Evolutionary conservation across 2,888 invertebrate genomes (phyloP).

Genomic region (Drosophila ezoana): DNA sequence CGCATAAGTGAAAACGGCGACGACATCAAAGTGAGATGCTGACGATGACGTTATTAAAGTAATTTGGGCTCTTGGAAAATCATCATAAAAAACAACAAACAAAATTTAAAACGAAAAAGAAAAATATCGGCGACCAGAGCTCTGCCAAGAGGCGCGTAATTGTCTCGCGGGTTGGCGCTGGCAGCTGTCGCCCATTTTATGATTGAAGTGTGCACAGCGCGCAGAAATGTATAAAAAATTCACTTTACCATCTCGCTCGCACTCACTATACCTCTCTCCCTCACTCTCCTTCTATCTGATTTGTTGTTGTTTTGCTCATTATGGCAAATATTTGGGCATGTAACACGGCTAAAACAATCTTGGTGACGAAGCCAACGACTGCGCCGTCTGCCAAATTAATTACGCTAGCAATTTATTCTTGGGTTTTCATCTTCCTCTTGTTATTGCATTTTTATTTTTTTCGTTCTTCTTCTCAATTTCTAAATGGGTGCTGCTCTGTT

Average conservation of each 20-base stretch:
- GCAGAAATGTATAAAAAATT: slow-evolving; percentile 36
- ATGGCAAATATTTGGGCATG: slow-evolving; percentile 67
- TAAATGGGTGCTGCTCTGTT: slow-evolving; percentile 57
- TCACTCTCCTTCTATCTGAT: neutral
- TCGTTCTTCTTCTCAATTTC: slow-evolving; percentile 40
- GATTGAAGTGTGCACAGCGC: slow-evolving; percentile 74
- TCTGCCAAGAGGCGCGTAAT: slow-evolving; percentile 76
- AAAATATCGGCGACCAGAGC: slow-evolving; percentile 34
- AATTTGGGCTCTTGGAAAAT: slow-evolving; percentile 76
- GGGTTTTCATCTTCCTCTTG: slow-evolving; percentile 10
- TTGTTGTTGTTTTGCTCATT: slow-evolving; percentile 41
- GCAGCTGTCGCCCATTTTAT: slow-evolving; percentile 65
- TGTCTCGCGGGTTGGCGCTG: slow-evolving; percentile 57
- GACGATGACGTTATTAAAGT: slow-evolving; percentile 70
- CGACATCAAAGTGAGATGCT: slow-evolving; percentile 66
- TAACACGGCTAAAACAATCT: slow-evolving; percentile 57
- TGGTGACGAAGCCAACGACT: slow-evolving; percentile 64
- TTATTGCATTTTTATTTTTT: slow-evolving; percentile 13
- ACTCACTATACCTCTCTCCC: neutral
- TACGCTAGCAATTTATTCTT: slow-evolving; percentile 65
- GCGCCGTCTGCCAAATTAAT: slow-evolving; percentile 70
- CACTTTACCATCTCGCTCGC: slow-evolving; percentile 15
- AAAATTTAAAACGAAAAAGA: slow-evolving; percentile 3
- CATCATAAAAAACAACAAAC: slow-evolving; percentile 64
- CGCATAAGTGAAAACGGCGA: slow-evolving; percentile 31